Evolutionary conservation across 1,140 invertebrate genomes (phyloP), one percentile per base, ranked within the genome.

Genomic region (Sogatella furcifera): DNA sequence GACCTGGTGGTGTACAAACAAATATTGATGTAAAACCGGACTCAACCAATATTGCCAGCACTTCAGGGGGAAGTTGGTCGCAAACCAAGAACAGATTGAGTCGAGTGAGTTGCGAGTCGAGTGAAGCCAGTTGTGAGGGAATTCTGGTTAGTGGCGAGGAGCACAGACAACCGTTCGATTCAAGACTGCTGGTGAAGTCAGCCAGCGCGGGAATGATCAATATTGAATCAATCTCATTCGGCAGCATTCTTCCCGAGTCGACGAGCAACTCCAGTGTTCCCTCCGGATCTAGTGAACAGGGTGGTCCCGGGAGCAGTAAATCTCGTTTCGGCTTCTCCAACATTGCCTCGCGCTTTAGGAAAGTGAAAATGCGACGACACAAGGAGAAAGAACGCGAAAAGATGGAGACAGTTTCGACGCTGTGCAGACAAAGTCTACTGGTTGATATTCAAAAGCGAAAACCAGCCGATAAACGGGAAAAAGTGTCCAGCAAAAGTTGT

Each of bases 131-230:
- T 11, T 78, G 74, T 59, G 34, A 75, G n/a, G 62, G 57, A 19
- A 44, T 52, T 5, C 55, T 60, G 13, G 59, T 60, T 1, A 60
- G 59, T 64, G 69, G 8, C 8, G 43, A 57, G 52, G 55, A 57
- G 5, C 41, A 55, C 10, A 46, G 13, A 41, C 2, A 59, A 28
- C 53, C 55, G 13, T 54, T 57, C 31, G 61, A 60, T 9, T 59
- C 60, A 15, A 19, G 62, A 4, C 65, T 73, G 10, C 69, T 84
- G 3, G 77, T 80, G 1, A 84, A 87, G 66, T 86, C 84, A 22
- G 81, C 83, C 1, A 87, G 84, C 64, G 84, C 80, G 0, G 84
- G 84, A 11, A 86, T 86, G 80, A 85, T 88, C 52, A 83, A 83
- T 61, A 73, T 84, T 1, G 82, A 83, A 31, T 54, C 59, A 1